Conservation (phyloP, 2,797 vertebrate species). For the Leptoclinus maculatus region DNA sequence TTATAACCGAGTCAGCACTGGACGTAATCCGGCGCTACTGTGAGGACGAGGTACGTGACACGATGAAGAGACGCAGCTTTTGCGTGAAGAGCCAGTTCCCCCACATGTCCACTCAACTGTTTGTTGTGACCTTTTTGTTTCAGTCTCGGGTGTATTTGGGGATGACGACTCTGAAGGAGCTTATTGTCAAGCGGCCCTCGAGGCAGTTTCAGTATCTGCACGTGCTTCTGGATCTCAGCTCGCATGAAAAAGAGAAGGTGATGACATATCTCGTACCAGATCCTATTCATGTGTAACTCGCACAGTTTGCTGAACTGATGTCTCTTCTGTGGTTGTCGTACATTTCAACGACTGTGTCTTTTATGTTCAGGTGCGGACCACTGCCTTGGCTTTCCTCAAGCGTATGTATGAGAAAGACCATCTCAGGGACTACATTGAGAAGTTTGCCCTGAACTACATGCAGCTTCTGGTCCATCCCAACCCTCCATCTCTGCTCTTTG, state of each 20-base stretch:
- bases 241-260: slow-evolving; percentile 96
- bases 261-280: background rate
- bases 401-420: slow-evolving; percentile 96
- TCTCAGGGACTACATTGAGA: slow-evolving; percentile 94
- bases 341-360: background rate
- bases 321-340: rapidly evolving
- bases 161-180: slow-evolving; percentile 94
- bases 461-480: slow-evolving; percentile 98
- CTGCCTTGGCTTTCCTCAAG: slow-evolving; percentile 93
- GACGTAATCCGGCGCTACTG: slow-evolving; percentile 97
- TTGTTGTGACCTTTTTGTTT: background rate
- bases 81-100: rapidly evolving
- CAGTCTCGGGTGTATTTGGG: slow-evolving; percentile 95
- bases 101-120: background rate
- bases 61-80: background rate
- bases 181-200: slow-evolving; percentile 92
- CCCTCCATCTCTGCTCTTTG: slow-evolving; percentile 93
- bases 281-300: background rate
- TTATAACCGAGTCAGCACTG: slow-evolving; percentile 92
- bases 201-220: slow-evolving; percentile 96
- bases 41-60: slow-evolving; percentile 90
- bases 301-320: background rate
- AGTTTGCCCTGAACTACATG: slow-evolving; percentile 95
- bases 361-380: slow-evolving; percentile 88
- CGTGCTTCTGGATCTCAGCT: slow-evolving; percentile 94